phyloP scores from a whole-genome alignment of 1,140 invertebrate genomes.

The Mylabris phalerata region DNA sequence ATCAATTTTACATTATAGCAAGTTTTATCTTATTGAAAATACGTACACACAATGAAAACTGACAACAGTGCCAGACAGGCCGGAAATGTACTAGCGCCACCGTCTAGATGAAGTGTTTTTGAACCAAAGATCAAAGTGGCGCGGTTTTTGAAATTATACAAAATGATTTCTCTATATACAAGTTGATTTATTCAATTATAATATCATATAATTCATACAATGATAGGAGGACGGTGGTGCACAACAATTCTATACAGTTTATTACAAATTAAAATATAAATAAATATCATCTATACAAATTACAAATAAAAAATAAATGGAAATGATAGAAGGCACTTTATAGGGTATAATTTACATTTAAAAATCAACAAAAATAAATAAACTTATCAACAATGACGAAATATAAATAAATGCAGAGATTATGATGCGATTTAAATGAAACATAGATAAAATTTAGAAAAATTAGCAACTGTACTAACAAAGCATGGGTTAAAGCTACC shows the following conservation, averaged over 20 bases:
- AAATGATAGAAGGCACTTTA: conserved; percentile 16
- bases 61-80: conserved; percentile 34
- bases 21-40: conserved; percentile 4
- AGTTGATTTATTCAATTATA: conserved; percentile 10
- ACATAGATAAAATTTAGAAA: too few relatives aligned
- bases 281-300: conserved; percentile 3
- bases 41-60: conserved; percentile 28
- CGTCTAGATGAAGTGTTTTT: background rate
- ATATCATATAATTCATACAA: conserved; percentile 11
- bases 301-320: background rate
- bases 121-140: background rate
- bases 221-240: conserved; percentile 9
- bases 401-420: too few relatives aligned
- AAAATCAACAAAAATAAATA: too few relatives aligned
- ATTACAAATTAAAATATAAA: conserved; percentile 10
- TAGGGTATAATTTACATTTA: background rate
- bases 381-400: too few relatives aligned
- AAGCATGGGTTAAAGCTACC: conserved; percentile 15
- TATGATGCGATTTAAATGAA: too few relatives aligned
- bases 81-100: conserved; percentile 7
- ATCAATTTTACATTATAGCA: conserved; percentile 23
- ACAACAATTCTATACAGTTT: conserved; percentile 14
- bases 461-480: conserved; percentile 14
- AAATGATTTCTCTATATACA: background rate
- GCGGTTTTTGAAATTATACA: background rate